Evolutionary conservation across 2,113 vertebrate species (phyloP), one percentile per base, ranked within the genome.

Genomic region (Cygnus buccinator): DNA sequence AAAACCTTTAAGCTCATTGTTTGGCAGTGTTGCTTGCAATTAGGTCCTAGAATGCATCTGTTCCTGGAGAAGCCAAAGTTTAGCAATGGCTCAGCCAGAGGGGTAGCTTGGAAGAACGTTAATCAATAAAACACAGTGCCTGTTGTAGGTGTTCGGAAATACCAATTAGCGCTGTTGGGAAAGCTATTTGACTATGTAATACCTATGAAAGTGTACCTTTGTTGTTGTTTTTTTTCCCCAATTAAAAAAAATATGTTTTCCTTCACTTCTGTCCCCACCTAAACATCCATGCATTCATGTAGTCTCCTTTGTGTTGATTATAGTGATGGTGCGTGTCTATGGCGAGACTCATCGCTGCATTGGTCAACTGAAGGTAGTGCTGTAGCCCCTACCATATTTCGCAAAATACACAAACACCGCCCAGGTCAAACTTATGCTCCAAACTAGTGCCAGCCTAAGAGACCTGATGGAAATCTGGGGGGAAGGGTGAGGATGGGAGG

Each of bases 391-490:
- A 3, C 13, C 1, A 0, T 84, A 54, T 65, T 54, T 39, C 29
- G 29, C 10, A 73, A 66, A 82, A 9, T 25, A 62, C 8, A 35
- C 5, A 18, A 2, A 5, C 1, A 0, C 25, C 21, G 9, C 52
- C 31, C 44, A 73, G 39, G 59, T 59, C 4, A 74, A 62, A 57
- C 43, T 82, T 68, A 21, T 91, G 10, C 73, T 81, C 28, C 55
- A 74, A 41, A 25, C 7, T 41, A 61, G 8, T 59, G n/a, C 43
- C 0, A 2, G 12, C 1, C 0, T 39, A 81, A 70, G 37, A 67
- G 11, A 62, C 6, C 3, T 50, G 28, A 12, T 75, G n/a, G 46
- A 75, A 78, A 74, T 72, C 9, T 1, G 4, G 20, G 5, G 1
- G 31, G 19, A 66, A 44, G 6, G 6, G 22, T 46, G 37, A 35